These are phyloP conservation scores for Sprattus sprattus DNA, from an alignment of 2,113 vertebrate species.

Conservation along the genomic window DNA sequence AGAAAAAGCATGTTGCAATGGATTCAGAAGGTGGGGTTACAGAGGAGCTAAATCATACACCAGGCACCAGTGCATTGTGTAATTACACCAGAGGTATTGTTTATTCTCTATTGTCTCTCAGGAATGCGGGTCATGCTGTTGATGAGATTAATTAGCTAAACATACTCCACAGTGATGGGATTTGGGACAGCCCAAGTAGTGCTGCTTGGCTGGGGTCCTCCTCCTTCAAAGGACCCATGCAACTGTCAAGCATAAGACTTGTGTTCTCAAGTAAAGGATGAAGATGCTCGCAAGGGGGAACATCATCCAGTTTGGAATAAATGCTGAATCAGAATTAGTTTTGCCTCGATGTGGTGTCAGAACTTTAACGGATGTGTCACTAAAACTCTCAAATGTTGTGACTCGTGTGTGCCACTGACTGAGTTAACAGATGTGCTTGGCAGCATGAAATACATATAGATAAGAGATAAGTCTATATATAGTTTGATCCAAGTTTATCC, in stretches of 20 bases:
- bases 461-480: too few species aligned
- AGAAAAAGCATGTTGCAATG: not conserved
- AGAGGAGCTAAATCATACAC: not conserved
- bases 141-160: conserved; percentile 39
- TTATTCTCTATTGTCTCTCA: conserved; percentile 49
- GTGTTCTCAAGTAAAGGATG: not conserved
- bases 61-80: not conserved
- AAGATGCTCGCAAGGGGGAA: not conserved
- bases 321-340: not conserved
- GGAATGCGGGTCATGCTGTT: conserved; percentile 37
- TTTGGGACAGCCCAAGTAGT: not conserved
- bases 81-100: conserved; percentile 40
- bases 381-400: not conserved
- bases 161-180: conserved; percentile 21
- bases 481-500: not conserved
- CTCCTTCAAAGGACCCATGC: not conserved
- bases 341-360: not conserved
- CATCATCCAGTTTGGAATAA: not conserved
- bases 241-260: too few species aligned
- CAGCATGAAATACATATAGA: not conserved
- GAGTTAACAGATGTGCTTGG: not conserved
- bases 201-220: not conserved
- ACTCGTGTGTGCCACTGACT: not conserved
- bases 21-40: not conserved
- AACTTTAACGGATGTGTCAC: not conserved